Conservation (phyloP, 2,113 vertebrate genomes). For the Brachypodius melanocephalos region DNA sequence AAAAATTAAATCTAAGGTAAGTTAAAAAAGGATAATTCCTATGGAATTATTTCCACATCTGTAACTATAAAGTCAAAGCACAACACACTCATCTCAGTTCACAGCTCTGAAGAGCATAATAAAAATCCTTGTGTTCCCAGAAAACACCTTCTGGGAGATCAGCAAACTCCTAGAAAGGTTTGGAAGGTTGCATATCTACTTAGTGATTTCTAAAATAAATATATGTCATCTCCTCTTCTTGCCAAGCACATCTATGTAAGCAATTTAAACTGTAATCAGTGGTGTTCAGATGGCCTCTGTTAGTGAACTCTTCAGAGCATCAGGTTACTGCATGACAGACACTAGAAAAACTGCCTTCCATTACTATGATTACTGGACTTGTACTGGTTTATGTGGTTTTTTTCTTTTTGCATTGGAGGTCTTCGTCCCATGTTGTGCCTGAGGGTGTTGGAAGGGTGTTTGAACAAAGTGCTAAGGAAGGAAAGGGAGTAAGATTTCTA, state of each 20-base stretch:
- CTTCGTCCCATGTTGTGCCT: background rate
- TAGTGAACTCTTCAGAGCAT: background rate
- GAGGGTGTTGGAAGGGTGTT: background rate
- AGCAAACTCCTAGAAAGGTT: background rate
- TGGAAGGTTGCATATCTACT: background rate
- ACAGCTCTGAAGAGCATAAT: background rate
- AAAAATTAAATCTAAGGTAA: background rate
- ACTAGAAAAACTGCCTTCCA: background rate
- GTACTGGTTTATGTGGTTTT: background rate
- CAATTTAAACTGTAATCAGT: background rate
- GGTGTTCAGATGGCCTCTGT: background rate
- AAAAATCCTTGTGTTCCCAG: background rate
- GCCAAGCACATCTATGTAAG: background rate
- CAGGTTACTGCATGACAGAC: background rate
- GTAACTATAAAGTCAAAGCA: background rate
- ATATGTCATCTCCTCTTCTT: background rate
- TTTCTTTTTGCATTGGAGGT: background rate
- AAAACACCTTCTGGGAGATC: background rate
- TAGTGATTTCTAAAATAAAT: background rate
- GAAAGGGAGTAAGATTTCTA: conserved; percentile 32
- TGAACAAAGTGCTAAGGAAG: background rate
- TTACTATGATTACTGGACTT: background rate
- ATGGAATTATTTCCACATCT: background rate
- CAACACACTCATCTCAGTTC: background rate
- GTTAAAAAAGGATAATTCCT: background rate